Evolutionary conservation across 2,797 vertebrate genomes (phyloP).

Genomic region (Tamandua tetradactyla): DNA sequence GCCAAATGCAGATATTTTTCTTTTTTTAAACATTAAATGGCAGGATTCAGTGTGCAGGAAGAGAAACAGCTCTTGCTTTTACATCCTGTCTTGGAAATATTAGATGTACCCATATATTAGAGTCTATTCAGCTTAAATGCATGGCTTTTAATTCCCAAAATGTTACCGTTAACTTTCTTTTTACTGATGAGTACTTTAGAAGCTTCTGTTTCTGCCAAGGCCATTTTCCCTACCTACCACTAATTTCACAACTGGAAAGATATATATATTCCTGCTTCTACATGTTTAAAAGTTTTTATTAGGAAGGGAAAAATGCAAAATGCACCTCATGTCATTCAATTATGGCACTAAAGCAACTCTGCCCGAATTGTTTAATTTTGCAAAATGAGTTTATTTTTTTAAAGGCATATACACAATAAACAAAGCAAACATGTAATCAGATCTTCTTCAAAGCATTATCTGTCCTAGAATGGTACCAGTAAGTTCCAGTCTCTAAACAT

Average conservation of each 20-base stretch:
- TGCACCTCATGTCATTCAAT: conserved; percentile 20
- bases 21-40: not conserved
- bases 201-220: not conserved
- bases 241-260: conserved; percentile 56
- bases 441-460: conserved; percentile 64
- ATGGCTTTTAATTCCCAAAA: not conserved
- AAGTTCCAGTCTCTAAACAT: conserved; percentile 56
- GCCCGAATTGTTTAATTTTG: conserved; percentile 69
- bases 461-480: conserved; percentile 62
- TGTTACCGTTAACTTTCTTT: not conserved
- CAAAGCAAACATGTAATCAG: conserved; percentile 80
- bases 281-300: conserved; percentile 62
- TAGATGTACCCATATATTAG: not conserved
- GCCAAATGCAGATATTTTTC: not conserved
- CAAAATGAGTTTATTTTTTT: conserved; percentile 78
- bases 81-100: not conserved
- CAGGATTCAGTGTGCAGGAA: not conserved
- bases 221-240: not conserved
- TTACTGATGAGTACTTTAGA: not conserved
- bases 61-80: not conserved
- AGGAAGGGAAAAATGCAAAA: not conserved
- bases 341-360: conserved; percentile 67
- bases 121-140: not conserved
- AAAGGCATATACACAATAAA: conserved; percentile 77
- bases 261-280: conserved; percentile 33